phyloP scores from a whole-genome alignment of 2,113 vertebrate genomes.

The Coregonus clupeaformis region DNA sequence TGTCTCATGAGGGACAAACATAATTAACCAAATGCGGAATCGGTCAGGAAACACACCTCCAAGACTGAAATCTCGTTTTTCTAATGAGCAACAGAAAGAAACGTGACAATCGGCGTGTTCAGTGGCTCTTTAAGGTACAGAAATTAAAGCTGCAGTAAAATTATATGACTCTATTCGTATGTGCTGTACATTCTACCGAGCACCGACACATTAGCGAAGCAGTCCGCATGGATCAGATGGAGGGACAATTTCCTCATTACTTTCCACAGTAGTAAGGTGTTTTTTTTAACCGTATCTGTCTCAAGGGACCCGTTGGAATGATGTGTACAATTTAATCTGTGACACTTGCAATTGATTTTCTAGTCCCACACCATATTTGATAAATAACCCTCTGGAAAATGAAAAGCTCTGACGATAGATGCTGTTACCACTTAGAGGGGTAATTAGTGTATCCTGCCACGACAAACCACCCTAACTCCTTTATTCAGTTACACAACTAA shows the following conservation, averaged over 20 bases:
- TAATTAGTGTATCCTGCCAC: constrained; percentile 70
- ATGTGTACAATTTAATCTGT: constrained; percentile 75
- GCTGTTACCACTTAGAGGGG: constrained; percentile 70
- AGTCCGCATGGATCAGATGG: too few relatives aligned
- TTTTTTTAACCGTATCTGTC: constrained; percentile 49
- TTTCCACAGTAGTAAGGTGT: constrained; percentile 55
- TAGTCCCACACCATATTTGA: constrained; percentile 69
- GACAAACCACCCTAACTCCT: constrained; percentile 58
- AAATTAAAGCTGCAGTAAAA: too few relatives aligned
- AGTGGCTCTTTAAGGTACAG: too few relatives aligned
- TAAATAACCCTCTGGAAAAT: constrained; percentile 72
- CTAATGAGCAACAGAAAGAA: too few relatives aligned
- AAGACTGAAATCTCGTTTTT: too few relatives aligned
- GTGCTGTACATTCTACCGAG: too few relatives aligned
- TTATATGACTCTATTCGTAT: too few relatives aligned
- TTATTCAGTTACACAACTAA: constrained; percentile 27
- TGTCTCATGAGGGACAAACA: too few relatives aligned
- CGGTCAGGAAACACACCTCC: too few relatives aligned
- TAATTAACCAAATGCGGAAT: too few relatives aligned
- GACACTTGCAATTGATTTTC: constrained; percentile 71
- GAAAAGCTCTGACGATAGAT: constrained; percentile 63
- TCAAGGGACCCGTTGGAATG: constrained; percentile 56
- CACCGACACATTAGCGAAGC: too few relatives aligned
- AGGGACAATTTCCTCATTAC: constrained; percentile 54
- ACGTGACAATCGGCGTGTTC: too few relatives aligned